Base-by-base conservation (phyloP, 2,888 invertebrate species). In the Calephelis perditalis region DNA sequence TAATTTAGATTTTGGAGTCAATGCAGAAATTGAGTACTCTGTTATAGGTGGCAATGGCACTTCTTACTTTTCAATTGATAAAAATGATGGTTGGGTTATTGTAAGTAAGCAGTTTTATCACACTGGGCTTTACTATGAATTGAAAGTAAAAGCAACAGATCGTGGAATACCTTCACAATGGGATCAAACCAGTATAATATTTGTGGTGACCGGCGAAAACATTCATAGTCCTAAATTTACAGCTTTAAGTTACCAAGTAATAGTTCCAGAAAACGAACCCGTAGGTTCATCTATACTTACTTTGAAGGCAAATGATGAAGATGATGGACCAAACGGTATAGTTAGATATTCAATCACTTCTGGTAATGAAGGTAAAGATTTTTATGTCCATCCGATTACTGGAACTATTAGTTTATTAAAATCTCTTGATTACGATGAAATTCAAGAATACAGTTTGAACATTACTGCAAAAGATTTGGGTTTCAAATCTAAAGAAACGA, bases 241-340 rank as follows among this genome's bases (percentile, higher is more conserved):
- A 6, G 96, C 95, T 0, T 84, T 94, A 0, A 95, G 95, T 71
- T 97, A 97, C 79, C 96, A 97, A 88, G 97, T 97, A 0, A 95
- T 96, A 64, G 96, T 98, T 1, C 96, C 96, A 0, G 98, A 98
- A 91, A 97, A 97, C 80, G 97, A 97, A 76, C 95, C 96, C 0
- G 86, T 97, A 0, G 96, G 97, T 2, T 95, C 96, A 1, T 94
- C 95, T 0, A 96, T 98, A 67, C 82, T 97, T 5, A 96, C 95
- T 0, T 94, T 98, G 0, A 94, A 92, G 66, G 98, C 98, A 5
- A 93, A 94, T 0, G 98, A 98, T 78, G 92, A 92, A 63, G 98
- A 98, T 75, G 91, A 92, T 68, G 98, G 98, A 0, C 96, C 97
- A 0, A 98, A 98, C 78, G 98, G 98, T 6, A 94, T 97, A 89